Evolutionary conservation across 2,113 vertebrate genomes (phyloP).

Genomic region (Chroicocephalus ridibundus): DNA sequence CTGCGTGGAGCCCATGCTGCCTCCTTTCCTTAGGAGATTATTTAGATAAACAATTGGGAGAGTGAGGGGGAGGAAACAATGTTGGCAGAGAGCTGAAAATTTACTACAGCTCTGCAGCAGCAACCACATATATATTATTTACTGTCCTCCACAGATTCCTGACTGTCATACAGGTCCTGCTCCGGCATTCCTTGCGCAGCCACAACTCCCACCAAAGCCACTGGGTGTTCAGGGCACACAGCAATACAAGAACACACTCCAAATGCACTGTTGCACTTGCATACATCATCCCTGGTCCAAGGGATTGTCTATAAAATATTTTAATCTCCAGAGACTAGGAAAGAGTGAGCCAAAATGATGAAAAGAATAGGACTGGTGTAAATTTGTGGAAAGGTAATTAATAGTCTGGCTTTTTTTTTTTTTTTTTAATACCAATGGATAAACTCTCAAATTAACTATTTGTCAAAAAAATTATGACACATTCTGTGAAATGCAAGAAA

Average conservation of each 20-base stretch:
- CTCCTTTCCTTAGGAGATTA: constrained; percentile 9
- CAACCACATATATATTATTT: constrained; percentile 32
- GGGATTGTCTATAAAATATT: background rate
- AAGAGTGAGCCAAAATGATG: background rate
- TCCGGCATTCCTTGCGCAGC: constrained; percentile 17
- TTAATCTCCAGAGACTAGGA: background rate
- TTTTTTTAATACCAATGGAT: background rate
- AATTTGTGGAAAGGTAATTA: background rate
- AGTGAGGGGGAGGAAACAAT: constrained; percentile 27
- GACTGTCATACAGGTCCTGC: constrained; percentile 39
- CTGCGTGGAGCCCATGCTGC: background rate
- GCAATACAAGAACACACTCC: background rate
- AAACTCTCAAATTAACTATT: background rate
- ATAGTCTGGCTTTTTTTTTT: background rate
- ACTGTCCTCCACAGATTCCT: constrained; percentile 51
- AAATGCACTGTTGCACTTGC: background rate
- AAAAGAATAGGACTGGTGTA: background rate
- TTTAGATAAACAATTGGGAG: constrained; percentile 53
- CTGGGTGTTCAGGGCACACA: background rate
- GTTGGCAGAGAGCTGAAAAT: constrained; percentile 17
- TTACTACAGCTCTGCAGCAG: constrained; percentile 21
- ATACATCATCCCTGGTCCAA: background rate
- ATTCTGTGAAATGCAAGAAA: background rate
- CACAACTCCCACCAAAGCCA: constrained; percentile 21
- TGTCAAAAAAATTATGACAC: background rate